phyloP scores from a whole-genome alignment of 92 coral and sea anemone species.

The Epizoanthus rinbou region DNA sequence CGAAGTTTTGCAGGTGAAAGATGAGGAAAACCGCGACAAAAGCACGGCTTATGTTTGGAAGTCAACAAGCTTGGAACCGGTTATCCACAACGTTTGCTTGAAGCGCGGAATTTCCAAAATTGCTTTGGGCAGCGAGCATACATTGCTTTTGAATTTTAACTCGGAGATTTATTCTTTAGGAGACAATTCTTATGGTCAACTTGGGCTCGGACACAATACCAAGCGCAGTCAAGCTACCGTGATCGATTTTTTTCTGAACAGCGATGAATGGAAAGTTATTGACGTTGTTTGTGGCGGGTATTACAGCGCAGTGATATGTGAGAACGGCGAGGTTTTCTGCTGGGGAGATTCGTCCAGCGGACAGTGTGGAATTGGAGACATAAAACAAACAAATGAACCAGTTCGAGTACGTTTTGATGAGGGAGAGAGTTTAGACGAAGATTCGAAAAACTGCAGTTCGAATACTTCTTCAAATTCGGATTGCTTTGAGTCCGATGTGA shows the following conservation, averaged over 20 bases:
- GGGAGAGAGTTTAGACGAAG: not conserved
- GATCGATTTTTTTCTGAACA: constrained; percentile 64
- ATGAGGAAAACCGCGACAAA: constrained; percentile 69
- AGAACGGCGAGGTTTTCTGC: constrained; percentile 74
- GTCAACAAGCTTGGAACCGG: constrained; percentile 86
- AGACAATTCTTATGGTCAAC: constrained; percentile 87
- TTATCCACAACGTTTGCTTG: constrained; percentile 65
- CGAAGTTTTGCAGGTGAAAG: constrained; percentile 31
- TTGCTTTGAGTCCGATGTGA: constrained; percentile 33
- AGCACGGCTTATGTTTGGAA: constrained; percentile 92
- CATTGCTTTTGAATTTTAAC: constrained; percentile 79
- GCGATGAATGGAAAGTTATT: constrained; percentile 48
- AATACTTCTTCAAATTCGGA: not conserved
- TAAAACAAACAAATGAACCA: constrained; percentile 58
- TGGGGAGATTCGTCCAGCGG: constrained; percentile 99
- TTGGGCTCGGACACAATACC: constrained; percentile 84
- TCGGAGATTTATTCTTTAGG: constrained; percentile 82
- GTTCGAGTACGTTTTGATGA: constrained; percentile 64
- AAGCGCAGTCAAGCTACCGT: constrained; percentile 67
- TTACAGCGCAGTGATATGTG: constrained; percentile 78
- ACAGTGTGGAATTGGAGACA: constrained; percentile 90
- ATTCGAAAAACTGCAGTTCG: not conserved
- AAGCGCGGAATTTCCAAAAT: constrained; percentile 86
- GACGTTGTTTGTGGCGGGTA: constrained; percentile 87
- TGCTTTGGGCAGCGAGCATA: constrained; percentile 87